phyloP scores from a whole-genome alignment of 2,113 vertebrate species.

The Stegostoma tigrinum region DNA sequence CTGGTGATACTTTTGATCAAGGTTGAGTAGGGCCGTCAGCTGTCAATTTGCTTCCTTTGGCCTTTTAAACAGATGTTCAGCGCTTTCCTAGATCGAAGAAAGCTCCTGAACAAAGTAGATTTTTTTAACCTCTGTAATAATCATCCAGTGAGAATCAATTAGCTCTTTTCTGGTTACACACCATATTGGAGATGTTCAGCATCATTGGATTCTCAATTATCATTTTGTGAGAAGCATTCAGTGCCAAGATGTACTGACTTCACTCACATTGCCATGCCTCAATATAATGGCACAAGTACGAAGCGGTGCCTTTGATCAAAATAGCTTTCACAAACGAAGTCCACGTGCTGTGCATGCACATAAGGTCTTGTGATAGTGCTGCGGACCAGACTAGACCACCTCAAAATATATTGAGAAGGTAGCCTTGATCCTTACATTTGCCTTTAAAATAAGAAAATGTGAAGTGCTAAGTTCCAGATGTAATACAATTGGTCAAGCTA shows the following conservation, averaged over 20 bases:
- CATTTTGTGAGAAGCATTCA: not conserved
- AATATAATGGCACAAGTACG: not conserved
- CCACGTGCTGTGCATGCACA: not conserved
- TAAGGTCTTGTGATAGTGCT: too few species aligned
- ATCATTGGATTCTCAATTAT: not conserved
- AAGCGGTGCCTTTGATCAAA: not conserved
- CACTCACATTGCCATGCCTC: not conserved
- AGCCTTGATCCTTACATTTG: too few species aligned
- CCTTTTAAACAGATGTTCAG: not conserved
- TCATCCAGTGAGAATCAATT: not conserved
- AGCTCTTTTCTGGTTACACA: not conserved
- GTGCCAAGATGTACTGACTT: not conserved
- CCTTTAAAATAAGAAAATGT: too few species aligned
- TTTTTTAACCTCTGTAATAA: not conserved
- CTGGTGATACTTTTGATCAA: not conserved
- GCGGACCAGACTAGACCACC: too few species aligned
- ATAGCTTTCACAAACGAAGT: not conserved
- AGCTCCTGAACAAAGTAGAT: not conserved
- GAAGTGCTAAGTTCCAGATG: too few species aligned
- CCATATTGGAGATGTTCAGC: not conserved
- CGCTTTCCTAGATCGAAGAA: not conserved
- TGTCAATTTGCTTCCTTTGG: not conserved
- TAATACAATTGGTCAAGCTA: too few species aligned
- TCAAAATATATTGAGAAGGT: too few species aligned
- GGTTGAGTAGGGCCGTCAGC: not conserved